These are phyloP conservation scores for Notamacropus eugenii DNA, from an alignment of 2,797 vertebrate genomes.

Conservation along the genomic window DNA sequence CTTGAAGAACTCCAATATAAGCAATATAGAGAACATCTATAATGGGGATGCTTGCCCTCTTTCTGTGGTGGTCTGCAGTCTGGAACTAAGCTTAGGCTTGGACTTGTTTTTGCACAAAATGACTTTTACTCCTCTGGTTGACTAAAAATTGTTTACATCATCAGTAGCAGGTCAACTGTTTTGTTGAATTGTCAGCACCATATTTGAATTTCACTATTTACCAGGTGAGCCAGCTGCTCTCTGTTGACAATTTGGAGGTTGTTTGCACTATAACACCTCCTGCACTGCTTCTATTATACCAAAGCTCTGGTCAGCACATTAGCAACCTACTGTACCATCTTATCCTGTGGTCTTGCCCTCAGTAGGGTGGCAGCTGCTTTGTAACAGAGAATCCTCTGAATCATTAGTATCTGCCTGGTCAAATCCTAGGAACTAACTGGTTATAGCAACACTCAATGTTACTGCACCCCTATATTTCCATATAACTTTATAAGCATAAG, in stretches of 20 bases:
- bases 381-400: constrained; percentile 3
- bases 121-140: background rate
- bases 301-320: background rate
- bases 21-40: background rate
- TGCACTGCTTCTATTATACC: background rate
- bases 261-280: background rate
- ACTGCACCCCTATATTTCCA: background rate
- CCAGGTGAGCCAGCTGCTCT: background rate
- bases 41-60: background rate
- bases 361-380: background rate
- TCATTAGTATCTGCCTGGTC: background rate
- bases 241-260: background rate
- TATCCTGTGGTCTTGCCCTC: background rate
- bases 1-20: background rate
- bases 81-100: background rate
- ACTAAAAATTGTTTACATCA: background rate
- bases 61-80: background rate
- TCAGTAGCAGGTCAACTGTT: constrained; percentile 1
- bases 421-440: constrained; percentile 11
- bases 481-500: background rate
- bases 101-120: background rate
- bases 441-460: background rate
- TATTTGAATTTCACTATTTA: background rate
- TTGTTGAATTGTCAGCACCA: background rate
- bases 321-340: background rate